Conservation (phyloP, 2,888 invertebrate species). For the Acleris laterana region DNA sequence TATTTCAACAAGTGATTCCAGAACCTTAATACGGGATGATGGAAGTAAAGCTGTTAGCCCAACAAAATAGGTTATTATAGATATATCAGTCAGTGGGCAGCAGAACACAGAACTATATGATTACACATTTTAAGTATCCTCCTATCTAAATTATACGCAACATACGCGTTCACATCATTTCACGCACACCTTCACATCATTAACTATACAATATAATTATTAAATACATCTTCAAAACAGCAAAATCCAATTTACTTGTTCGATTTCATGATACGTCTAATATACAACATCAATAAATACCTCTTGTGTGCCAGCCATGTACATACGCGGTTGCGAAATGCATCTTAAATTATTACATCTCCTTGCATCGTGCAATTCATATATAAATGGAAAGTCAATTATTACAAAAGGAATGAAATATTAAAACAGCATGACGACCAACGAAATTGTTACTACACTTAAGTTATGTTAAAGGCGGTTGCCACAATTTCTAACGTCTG, state of each 20-base stretch:
- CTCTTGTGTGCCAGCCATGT: slow-evolving; percentile 53
- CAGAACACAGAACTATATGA: slow-evolving; percentile 45
- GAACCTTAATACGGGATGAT: slow-evolving; percentile 10
- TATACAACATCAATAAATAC: slow-evolving; percentile 66
- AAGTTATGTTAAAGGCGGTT: slow-evolving; percentile 8
- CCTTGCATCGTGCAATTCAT: slow-evolving; percentile 54
- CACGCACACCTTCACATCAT: slow-evolving; percentile 39
- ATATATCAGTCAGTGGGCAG: slow-evolving; percentile 80
- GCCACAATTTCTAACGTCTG: background rate
- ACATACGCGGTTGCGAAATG: slow-evolving; percentile 64
- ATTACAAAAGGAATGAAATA: slow-evolving; percentile 52
- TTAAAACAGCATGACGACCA: slow-evolving; percentile 38
- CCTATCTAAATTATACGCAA: slow-evolving; percentile 58
- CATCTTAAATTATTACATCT: slow-evolving; percentile 58
- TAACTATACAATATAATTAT: slow-evolving; percentile 47
- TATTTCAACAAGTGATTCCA: background rate
- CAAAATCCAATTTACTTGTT: slow-evolving; percentile 68
- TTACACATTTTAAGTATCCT: slow-evolving; percentile 45
- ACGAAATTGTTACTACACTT: slow-evolving; percentile 46
- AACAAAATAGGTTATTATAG: slow-evolving; percentile 64
- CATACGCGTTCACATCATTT: slow-evolving; percentile 30
- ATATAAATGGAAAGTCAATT: slow-evolving; percentile 51
- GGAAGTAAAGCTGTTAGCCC: slow-evolving; percentile 50
- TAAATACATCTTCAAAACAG: slow-evolving; percentile 51
- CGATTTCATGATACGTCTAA: slow-evolving; percentile 75